Base-by-base conservation (phyloP, 2,888 invertebrate species). In the Lasius platythorax region DNA sequence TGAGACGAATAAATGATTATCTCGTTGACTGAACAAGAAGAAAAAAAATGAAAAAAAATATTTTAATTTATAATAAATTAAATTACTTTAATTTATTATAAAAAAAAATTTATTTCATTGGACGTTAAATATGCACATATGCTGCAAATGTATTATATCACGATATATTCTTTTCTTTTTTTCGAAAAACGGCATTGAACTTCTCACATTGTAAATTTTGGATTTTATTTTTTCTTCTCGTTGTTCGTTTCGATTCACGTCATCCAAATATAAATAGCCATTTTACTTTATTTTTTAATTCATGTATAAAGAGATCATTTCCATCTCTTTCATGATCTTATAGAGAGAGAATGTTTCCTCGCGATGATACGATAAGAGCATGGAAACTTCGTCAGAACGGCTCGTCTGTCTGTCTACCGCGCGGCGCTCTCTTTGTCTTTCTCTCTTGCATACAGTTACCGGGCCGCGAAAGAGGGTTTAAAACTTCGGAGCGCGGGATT, bases 401-500 rank as follows among this genome's bases (percentile, higher is more conserved):
- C 64, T 23, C 50, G 50, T 56, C n/a, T 61, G 30, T 61, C 40
- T 23, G 15, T 43, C 58, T 46, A 3, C 15, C 73, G 33, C 73
- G 33, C 2, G 6, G 33, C 2, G 6, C 43, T n/a, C 33, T 75
- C 30, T 64, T 30, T 56, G 40, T 74, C 28, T 23, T 53, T 70
- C 53, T 53, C 50, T 37, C 23, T 37, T n/a, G 23, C 37, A n/a
- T 40, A 53, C 50, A 61, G 67, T 70, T 78, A 84, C 74, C 74
- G 56, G 72, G 50, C 63, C 11, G 40, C 58, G 56, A 76, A 86
- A 78, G 61, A 75, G 43, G 76, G 37, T 78, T 88, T 67, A 81
- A 87, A 89, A 82, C 79, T 84, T 70, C 0, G 66, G 43, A 67
- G 67, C 66, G 43, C 58, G 53, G 18, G 82, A 81, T 88, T 68